Percentiles rank a stretch among this genome's conserved stretches.
Conservation (phyloP, 30 jellyfish, hydroid and myxozoan genomes). For the Mastigias papua region DNA sequence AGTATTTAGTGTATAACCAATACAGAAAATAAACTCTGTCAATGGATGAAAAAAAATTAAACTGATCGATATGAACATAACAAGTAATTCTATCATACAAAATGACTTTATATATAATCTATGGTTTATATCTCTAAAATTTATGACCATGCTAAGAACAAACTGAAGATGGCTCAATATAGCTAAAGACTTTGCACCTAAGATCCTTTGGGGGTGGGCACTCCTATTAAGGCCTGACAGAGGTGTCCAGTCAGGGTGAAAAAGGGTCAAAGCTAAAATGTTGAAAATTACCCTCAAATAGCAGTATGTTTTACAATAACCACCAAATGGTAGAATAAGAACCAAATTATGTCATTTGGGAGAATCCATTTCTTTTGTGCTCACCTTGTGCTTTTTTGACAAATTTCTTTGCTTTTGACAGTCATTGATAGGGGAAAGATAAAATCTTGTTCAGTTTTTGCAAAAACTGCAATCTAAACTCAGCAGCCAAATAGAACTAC, state of each 20-base stretch:
- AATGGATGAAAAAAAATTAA: not conserved
- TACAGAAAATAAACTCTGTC: not conserved
- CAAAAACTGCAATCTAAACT: not conserved
- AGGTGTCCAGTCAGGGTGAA: not conserved
- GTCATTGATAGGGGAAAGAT: not conserved
- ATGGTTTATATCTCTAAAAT: not conserved
- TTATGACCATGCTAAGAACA: not conserved
- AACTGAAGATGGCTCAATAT: not conserved
- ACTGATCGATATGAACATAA: not conserved
- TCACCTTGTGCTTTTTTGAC: not conserved
- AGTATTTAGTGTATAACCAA: not conserved
- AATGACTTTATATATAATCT: not conserved
- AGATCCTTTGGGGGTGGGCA: not conserved
- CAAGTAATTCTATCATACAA: not conserved
- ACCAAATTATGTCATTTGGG: not conserved
- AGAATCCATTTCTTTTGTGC: not conserved
- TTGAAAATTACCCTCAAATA: not conserved
- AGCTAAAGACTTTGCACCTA: not conserved
- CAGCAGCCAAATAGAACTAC: not conserved
- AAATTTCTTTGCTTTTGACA: not conserved
- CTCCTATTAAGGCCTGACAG: slow-evolving; percentile 18
- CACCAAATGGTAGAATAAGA: slow-evolving; percentile 3
- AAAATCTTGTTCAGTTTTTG: not conserved
- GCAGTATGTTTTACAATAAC: not conserved
- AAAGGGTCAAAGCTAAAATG: not conserved